phyloP scores from a whole-genome alignment of 2,113 vertebrate genomes.

The Aviceda subcristata region DNA sequence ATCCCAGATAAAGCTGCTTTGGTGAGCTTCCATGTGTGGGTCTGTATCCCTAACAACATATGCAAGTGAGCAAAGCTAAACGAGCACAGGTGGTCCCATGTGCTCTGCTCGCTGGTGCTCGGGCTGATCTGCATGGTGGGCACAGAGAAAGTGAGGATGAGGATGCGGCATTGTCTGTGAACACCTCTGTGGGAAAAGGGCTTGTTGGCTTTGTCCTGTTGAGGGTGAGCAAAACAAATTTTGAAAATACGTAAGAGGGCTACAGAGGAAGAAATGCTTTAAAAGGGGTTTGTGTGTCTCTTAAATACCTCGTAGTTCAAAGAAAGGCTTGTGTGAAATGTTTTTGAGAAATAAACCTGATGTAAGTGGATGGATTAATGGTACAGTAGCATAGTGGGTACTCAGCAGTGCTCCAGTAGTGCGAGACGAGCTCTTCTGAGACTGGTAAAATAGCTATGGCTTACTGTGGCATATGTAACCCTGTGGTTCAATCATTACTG shows the following conservation, averaged over 20 bases:
- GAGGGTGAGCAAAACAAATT: not conserved
- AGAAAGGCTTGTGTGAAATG: not conserved
- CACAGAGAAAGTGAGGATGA: not conserved
- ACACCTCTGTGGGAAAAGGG: accelerated
- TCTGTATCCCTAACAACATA: not conserved
- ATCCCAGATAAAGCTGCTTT: not conserved
- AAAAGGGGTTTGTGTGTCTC: not conserved
- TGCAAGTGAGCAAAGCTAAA: not conserved
- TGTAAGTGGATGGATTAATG: not conserved
- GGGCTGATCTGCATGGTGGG: not conserved
- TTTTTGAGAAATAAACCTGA: not conserved
- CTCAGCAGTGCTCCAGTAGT: accelerated
- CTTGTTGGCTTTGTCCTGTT: not conserved
- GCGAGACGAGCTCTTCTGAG: not conserved
- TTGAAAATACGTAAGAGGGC: accelerated
- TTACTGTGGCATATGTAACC: not conserved
- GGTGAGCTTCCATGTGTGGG: not conserved
- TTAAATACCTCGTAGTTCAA: not conserved
- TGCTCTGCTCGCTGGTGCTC: not conserved
- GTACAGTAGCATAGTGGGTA: accelerated
- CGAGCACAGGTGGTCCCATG: accelerated
- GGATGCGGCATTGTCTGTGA: accelerated
- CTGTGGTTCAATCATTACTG: accelerated
- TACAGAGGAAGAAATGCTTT: not conserved
- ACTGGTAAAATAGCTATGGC: not conserved